phyloP scores from a whole-genome alignment of 92 coral and sea anemone species.

The Palythoa heliodiscus region DNA sequence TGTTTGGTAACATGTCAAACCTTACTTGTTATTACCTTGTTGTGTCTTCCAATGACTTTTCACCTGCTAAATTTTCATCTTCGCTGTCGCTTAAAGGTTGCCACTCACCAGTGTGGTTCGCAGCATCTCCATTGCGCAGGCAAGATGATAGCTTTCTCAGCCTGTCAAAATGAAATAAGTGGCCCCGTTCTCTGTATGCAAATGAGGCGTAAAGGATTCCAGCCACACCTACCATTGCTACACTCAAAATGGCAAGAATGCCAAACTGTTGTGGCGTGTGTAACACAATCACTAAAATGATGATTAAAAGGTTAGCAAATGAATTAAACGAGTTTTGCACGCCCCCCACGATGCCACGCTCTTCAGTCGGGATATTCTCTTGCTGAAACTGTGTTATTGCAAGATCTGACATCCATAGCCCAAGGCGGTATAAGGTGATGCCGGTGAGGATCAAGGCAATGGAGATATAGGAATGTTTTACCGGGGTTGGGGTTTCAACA shows the following conservation, averaged over 20 bases:
- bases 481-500: constrained; percentile 1
- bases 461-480: constrained; percentile 72
- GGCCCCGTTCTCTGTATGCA: constrained; percentile 86
- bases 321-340: constrained; percentile 89
- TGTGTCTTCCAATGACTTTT: neutral
- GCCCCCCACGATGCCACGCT: constrained; percentile 95
- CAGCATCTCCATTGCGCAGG: constrained; percentile 44
- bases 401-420: constrained; percentile 93
- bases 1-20: no score
- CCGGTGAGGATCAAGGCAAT: constrained; percentile 85
- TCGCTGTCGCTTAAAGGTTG: constrained; percentile 22
- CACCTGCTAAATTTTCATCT: neutral
- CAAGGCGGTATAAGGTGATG: constrained; percentile 82
- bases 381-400: constrained; percentile 87
- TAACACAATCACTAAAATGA: constrained; percentile 69
- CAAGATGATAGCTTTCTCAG: constrained; percentile 52
- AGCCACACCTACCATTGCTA: constrained; percentile 77
- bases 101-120: constrained; percentile 11
- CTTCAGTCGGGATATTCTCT: constrained; percentile 83
- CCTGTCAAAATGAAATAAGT: constrained; percentile 86
- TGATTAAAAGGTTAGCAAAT: constrained; percentile 68
- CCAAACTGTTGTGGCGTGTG: constrained; percentile 92
- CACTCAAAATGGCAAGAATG: constrained; percentile 76
- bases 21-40: no score
- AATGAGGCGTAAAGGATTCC: constrained; percentile 80